Base-by-base conservation (phyloP, 1,140 invertebrate species). In the Rhopalosiphum padi region DNA sequence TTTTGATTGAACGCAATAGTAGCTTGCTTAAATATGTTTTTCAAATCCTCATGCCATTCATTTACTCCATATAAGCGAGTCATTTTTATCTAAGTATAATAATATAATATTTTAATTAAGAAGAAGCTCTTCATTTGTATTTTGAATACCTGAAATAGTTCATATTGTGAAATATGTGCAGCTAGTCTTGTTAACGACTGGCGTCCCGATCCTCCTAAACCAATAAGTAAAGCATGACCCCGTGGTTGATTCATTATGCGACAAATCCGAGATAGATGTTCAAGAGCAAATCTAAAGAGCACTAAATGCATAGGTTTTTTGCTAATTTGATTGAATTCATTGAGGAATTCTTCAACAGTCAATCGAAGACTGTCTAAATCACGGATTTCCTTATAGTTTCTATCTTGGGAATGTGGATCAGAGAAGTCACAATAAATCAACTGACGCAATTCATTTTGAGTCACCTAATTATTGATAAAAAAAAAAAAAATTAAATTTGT, bases 281-380 rank as follows among this genome's bases (percentile, higher is more conserved):
- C 98, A 93, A 99, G 97, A 30, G 98, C 98, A 96, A 98, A 99
- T 97, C 97, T 97, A 95, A 99, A 99, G 41, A 99, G 95, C 7
- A 99, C 98, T 85, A 99, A 96, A 96, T 98, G 98, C 99, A 99
- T 99, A 1, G 98, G 98, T 95, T 99, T 99, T 95, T 99, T 99
- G 37, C 98, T 98, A 97, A 99, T 98, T 94, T 98, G 98, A 95
- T 99, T 99, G 94, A 97, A 99, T 95, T 99, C 99, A 4, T 97
- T 97, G 21, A 99, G 96, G 95, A 98, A 99, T 0, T 97, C 97
- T 95, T 99, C 98, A 0, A 98, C 98, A 35, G 98, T 97, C 0
- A 96, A 96, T 94, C 97, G 97, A 77, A 99, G 96, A 91, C 97
- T 96, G 93, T 98, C 97, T 94, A 99, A 96, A 95, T 99, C 98